Percentiles rank a stretch among this genome's conserved stretches.
These are phyloP conservation scores for Leptinotarsa undecemlineata DNA, from an alignment of 1,140 invertebrate genomes.

Conservation along the genomic window DNA sequence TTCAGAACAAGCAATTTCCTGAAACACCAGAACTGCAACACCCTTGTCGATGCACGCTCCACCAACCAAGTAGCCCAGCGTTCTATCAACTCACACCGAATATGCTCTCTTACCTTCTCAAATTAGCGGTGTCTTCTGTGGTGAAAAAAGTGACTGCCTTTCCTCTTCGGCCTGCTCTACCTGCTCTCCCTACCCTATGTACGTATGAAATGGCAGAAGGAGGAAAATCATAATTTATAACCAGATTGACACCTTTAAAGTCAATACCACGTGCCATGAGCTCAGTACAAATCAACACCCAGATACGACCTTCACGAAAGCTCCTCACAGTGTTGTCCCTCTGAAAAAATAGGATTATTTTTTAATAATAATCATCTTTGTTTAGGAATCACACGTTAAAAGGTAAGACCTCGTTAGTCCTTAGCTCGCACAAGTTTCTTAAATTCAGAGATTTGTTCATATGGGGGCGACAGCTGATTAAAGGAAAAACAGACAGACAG, in stretches of 20 bases:
- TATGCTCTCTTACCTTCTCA: conserved; percentile 70
- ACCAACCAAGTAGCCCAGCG: too few species aligned
- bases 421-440: too few species aligned
- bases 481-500: too few species aligned
- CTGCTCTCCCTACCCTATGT: conserved; percentile 87
- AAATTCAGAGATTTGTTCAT: too few species aligned
- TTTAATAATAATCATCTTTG: too few species aligned
- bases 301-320: conserved; percentile 91
- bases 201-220: conserved; percentile 90
- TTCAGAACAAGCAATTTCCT: too few species aligned
- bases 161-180: conserved; percentile 86
- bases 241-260: conserved; percentile 93
- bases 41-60: too few species aligned
- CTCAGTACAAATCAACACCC: conserved; percentile 97
- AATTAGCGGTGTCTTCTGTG: conserved; percentile 78
- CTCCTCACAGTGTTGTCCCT: conserved; percentile 86
- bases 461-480: too few species aligned
- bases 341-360: conserved; percentile 40
- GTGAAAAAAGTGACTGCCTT: conserved; percentile 95
- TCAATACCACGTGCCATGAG: conserved; percentile 96
- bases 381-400: too few species aligned
- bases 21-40: too few species aligned
- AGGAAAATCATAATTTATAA: not conserved
- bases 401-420: too few species aligned
- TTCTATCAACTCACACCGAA: too few species aligned